Conservation (phyloP, 2,888 invertebrate species). For the Nemurella pictetii region DNA sequence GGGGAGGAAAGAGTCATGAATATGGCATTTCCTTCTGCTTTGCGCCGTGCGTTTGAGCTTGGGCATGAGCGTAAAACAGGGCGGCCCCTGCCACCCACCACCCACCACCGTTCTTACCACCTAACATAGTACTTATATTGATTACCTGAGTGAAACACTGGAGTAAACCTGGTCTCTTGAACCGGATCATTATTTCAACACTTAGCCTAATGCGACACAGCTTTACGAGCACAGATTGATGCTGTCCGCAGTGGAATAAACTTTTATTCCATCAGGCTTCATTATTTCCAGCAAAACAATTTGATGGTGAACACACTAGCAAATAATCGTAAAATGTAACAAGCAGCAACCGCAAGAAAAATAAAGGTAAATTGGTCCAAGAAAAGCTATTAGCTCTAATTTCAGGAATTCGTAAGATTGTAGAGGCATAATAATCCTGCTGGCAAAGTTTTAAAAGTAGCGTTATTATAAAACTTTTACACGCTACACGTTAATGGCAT, state of each 20-base stretch:
- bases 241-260: background rate
- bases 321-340: background rate
- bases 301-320: background rate
- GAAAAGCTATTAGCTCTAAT: background rate
- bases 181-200: constrained; percentile 19
- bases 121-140: constrained; percentile 30
- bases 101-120: constrained; percentile 10
- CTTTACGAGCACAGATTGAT: constrained; percentile 4
- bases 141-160: constrained; percentile 30
- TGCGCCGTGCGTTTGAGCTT: constrained; percentile 23
- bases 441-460: background rate
- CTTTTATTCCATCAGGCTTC: background rate
- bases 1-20: constrained; percentile 33
- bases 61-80: constrained; percentile 27
- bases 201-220: constrained; percentile 3
- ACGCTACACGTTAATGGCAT: background rate
- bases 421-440: background rate
- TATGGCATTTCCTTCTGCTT: constrained; percentile 33
- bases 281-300: background rate
- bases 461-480: background rate
- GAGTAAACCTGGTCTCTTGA: constrained; percentile 24
- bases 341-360: background rate
- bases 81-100: background rate
- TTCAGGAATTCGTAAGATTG: background rate
- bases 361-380: background rate